Base-by-base conservation (phyloP, 2,888 invertebrate species). In the Lordiphosa andalusiaca region DNA sequence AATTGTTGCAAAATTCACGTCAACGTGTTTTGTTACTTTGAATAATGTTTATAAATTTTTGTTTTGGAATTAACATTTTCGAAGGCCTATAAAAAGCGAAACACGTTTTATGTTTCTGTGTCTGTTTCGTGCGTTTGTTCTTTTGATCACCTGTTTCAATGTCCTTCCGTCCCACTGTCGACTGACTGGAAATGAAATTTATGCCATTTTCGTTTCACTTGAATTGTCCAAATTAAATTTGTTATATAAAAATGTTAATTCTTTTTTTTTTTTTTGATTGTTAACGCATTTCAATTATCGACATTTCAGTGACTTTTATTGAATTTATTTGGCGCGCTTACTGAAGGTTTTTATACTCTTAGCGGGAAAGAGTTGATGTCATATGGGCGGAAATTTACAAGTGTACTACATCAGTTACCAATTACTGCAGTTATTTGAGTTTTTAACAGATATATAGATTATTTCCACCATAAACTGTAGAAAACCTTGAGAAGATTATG, bases 201-300 rank as follows among this genome's bases (percentile, higher is more conserved):
- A 72, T 69, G 64, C 61, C 67, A 58, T 55, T 74, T 64, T 69
- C 61, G 63, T 44, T 53, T 60, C 64, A 53, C 53, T 59, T 63
- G 42, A 67, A 51, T 67, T 73, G 69, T 60, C 60, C 51, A 73
- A 73, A 67, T 77, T 47, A 60, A 77, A 81, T 81, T 78, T 71
- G 72, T 65, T 66, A 69, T 47, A 67, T 59, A 70, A 70, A 70
- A 68, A 69, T 74, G 69, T 57, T 67, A 64, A 68, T 77, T 39
- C 38, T 33, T 51, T 39, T 40, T 33, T 51, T 51, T 30, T 30
- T 49, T 41, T 39, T 38, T 53, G 40, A 19, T 58, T 61, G 59
- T 61, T 38, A 55, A 50, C 47, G 75, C 69, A 60, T 65, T 70
- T 77, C 59, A 67, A 68, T 71, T 81, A 69, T 69, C 64, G 75